phyloP scores from a whole-genome alignment of 2,797 vertebrate species.

The Microctenopoma lineatum region DNA sequence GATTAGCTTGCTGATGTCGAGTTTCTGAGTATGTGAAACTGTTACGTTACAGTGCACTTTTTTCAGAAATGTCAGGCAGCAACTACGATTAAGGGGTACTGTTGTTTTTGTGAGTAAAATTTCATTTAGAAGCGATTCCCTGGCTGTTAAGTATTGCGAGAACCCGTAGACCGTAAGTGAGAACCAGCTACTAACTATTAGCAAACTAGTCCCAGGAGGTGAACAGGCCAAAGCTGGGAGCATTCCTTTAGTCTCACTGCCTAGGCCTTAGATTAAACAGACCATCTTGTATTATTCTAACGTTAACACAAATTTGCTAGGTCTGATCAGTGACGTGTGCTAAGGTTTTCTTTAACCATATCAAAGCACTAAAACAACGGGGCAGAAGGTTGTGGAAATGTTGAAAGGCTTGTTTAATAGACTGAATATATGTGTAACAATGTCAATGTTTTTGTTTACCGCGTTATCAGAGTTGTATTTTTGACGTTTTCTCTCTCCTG shows the following conservation, averaged over 20 bases:
- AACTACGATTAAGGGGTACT: not conserved
- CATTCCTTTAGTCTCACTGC: not conserved
- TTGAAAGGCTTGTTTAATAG: not conserved
- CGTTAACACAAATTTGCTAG: not conserved
- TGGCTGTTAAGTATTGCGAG: not conserved
- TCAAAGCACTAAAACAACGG: not conserved
- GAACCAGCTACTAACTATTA: not conserved
- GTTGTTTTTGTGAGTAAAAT: not conserved
- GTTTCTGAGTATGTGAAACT: not conserved
- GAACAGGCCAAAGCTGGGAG: slow-evolving; percentile 5
- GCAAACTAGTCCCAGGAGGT: slow-evolving; percentile 33
- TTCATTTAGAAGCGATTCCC: not conserved
- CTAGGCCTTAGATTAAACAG: no score
- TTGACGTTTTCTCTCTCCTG: not conserved
- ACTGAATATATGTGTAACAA: no score
- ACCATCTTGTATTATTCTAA: not conserved
- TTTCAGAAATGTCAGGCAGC: not conserved
- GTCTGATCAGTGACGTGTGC: not conserved
- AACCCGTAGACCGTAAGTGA: not conserved
- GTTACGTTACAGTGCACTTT: not conserved
- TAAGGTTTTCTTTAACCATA: not conserved
- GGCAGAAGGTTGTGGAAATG: not conserved
- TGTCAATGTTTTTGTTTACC: no score
- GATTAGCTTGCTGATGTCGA: slow-evolving; percentile 7
- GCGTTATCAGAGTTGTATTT: not conserved